Base-by-base conservation (phyloP, 2,113 vertebrate species). In the Plotosus lineatus region DNA sequence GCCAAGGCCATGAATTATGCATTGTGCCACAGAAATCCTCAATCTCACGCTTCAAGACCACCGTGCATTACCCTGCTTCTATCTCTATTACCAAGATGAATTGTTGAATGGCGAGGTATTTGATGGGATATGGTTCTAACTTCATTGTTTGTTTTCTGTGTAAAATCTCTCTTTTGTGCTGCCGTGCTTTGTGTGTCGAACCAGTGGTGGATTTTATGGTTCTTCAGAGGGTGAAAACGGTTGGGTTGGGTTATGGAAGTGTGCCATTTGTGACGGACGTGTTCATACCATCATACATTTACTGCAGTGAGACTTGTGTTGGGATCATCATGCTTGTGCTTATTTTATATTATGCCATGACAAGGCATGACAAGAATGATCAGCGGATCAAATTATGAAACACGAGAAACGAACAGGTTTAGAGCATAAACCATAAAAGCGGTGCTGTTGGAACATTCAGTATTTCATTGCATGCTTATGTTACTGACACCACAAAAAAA, bases 31-130 rank as follows among this genome's bases (percentile, higher is more conserved):
- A 98, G 96, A 98, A 98, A 98, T 94, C 93, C 94, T 94, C 94
- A 94, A 94, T 98, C 95, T 98, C 96, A 96, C 96, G 96, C 96
- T 97, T 98, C 94, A 94, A 94, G 95, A 96, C 94, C 93, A 95
- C 94, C 93, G 94, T 95, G 95, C 95, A 96, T 97, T 98, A 96
- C 92, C 88, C 92, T 93, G 95, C 92, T 98, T 97, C 96, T 96
- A 92, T 99, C 97, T 99, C 96, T 98, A 98, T 99, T 98, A 97
- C 94, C 88, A 96, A 96, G 96, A 98, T 97, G 95, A 98, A 97
- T 96, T 95, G 95, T 91, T 94, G 94, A 97, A 95, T 93, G 94
- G 92, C 92, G 93, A 85, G 95, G 95, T 96, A 95, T 97, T 92
- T 89, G 94, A 96, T 94, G 93, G 93, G 94, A 95, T 95, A 94